These are phyloP conservation scores for Oasisia sp. DNA, from an alignment of 2,888 invertebrate species.

Conservation along the genomic window DNA sequence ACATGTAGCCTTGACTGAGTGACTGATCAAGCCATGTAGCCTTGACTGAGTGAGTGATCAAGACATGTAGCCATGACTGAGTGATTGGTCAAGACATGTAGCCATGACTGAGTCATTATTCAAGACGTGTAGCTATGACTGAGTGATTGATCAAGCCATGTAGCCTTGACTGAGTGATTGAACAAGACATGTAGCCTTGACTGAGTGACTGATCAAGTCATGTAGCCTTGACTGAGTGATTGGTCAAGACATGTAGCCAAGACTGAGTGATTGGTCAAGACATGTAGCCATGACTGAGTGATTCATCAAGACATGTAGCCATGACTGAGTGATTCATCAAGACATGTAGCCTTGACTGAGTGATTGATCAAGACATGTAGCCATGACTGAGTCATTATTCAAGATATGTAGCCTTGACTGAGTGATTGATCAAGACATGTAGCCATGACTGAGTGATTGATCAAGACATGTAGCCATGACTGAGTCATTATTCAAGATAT, in stretches of 20 bases:
- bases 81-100: neutral
- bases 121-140: neutral
- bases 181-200: neutral
- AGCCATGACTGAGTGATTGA: neutral
- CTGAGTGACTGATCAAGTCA: neutral
- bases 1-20: neutral
- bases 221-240: neutral
- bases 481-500: neutral
- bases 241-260: neutral
- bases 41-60: neutral
- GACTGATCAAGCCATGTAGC: neutral
- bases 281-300: neutral
- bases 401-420: neutral
- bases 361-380: neutral
- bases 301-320: neutral
- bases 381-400: neutral
- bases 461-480: neutral
- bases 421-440: neutral
- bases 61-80: no score
- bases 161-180: neutral
- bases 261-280: no score
- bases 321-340: neutral
- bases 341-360: neutral
- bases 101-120: neutral
- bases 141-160: neutral